Base-by-base conservation (phyloP, 64 coral and sea anemone species). In the Stichodactyla helianthus region DNA sequence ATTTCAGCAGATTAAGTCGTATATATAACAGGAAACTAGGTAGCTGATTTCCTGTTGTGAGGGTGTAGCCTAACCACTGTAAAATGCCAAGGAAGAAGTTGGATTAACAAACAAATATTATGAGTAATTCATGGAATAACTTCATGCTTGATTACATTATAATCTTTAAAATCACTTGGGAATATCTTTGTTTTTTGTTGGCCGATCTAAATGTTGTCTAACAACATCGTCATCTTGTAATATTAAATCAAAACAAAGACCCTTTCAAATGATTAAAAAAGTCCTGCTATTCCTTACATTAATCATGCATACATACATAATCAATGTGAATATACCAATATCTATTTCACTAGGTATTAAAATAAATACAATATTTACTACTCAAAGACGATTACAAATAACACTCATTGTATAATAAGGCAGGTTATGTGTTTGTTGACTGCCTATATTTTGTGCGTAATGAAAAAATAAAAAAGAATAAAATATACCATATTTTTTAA, bases 101-200 rank as follows among this genome's bases (percentile, higher is more conserved):
- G 27, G 22, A 74, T 27, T 7, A 74, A 74, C 31, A 31, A 6
- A 10, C 68, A 2, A 74, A 74, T 74, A 74, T 71, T 22, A 12
- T 74, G 26, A 27, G 68, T 74, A 74, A 74, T 74, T 74, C 10
- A 23, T 74, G 4, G 68, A 74, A 74, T 74, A 74, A 74, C 27
- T 74, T n/a, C 26, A 74, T 10, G 68, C 7, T 74, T 74, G 68
- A 74, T 31, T 74, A 74, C 68, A 74, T 74, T 74, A 74, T 35
- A 31, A 23, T 27, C 23, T 23, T 74, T 74, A 10, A 10, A 74
- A 74, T 35, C 12, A 74, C 25, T 22, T 20, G 19, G 10, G 65
- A 70, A 74, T 31, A 8, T 1, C 5, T 74, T 74, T 31, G 68
- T 23, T 74, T 74, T 31, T 10, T 31, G 68, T 74, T 12, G 14